Evolutionary conservation across 1,140 invertebrate genomes (phyloP).

Genomic region (Trachymyrmex septentrionalis): DNA sequence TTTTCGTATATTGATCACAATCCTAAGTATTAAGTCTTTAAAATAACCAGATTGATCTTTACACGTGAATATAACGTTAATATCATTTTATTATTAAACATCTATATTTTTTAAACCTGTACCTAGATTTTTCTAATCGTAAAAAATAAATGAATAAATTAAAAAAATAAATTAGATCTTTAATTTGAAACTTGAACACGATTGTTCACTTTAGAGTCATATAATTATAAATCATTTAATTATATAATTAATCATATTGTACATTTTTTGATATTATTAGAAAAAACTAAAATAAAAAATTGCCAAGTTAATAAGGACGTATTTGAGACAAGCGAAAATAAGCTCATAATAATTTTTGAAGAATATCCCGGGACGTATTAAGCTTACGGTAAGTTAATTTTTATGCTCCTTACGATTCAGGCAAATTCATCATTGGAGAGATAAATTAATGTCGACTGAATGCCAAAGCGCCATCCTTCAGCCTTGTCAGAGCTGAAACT

Average conservation of each 20-base stretch:
- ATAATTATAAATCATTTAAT: conserved; percentile 12
- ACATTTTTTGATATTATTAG: background rate
- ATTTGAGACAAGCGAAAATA: conserved; percentile 5
- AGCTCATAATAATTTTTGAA: conserved; percentile 65
- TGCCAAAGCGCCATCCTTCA: conserved; percentile 48
- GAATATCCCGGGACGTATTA: background rate
- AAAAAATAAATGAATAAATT: background rate
- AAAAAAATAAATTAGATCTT: background rate
- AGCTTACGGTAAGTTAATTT: conserved; percentile 51
- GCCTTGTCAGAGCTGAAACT: conserved; percentile 73
- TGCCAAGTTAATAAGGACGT: background rate
- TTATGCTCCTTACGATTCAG: conserved; percentile 20
- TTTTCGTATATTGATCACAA: conserved; percentile 6
- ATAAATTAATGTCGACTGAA: conserved; percentile 73
- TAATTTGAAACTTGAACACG: background rate
- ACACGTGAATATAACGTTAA: background rate
- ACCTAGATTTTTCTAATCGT: background rate
- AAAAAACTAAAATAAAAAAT: conserved; percentile 8
- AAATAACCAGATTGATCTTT: background rate
- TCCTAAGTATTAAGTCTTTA: background rate
- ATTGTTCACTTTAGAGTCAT: background rate
- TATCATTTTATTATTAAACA: background rate
- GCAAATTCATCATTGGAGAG: conserved; percentile 71
- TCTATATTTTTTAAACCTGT: background rate
- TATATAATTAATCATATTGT: conserved; percentile 6